Base-by-base conservation (phyloP, 2,797 vertebrate genomes). In the Dendrocincla fuliginosa region DNA sequence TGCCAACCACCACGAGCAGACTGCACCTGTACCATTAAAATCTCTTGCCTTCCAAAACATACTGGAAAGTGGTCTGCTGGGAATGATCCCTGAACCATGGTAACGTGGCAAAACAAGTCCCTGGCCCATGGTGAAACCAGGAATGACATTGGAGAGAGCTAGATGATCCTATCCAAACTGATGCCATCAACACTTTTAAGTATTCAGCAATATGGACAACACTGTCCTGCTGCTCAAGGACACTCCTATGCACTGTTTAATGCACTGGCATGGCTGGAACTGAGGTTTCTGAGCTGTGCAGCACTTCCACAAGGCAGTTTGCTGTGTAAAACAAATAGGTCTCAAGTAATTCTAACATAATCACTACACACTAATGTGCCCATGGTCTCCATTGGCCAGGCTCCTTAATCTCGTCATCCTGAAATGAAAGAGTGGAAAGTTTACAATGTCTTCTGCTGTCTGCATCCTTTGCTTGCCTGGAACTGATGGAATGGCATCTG, bases 1-100 rank as follows among this genome's bases (percentile, higher is more conserved):
- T 59, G 79, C 76, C 89, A 96, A 71, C 33, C 13, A 37, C 61
- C 7, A 6, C 17, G 53, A 46, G 65, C 8, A 70, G 8, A 5
- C 82, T 81, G 79, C 89, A 95, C 85, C 73, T 90, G 57, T 32
- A 70, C 39, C 69, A 71, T 79, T 68, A 71, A 96, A 93, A 81
- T 3, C 13, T 47, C 73, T 16, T 4, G 4, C 65, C n/a, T 81
- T 71, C 69, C 68, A 71, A 89, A 79, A 25, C 47, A 73, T 25
- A 18, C 46, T 50, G 73, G n/a, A 28, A 76, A 90, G 39, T 5
- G 5, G 16, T 70, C 71, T 64, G 46, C 60, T 3, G 22, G 47
- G 46, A 95, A 59, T 0, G 6, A 80, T 22, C 59, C 27, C 67
- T 33, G 35, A 42, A 42, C 68, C n/a, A 16, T 0, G n/a, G 19